These are phyloP conservation scores for Boulengeromyrus knoepffleri DNA, from an alignment of 2,113 vertebrate species.

Conservation along the genomic window DNA sequence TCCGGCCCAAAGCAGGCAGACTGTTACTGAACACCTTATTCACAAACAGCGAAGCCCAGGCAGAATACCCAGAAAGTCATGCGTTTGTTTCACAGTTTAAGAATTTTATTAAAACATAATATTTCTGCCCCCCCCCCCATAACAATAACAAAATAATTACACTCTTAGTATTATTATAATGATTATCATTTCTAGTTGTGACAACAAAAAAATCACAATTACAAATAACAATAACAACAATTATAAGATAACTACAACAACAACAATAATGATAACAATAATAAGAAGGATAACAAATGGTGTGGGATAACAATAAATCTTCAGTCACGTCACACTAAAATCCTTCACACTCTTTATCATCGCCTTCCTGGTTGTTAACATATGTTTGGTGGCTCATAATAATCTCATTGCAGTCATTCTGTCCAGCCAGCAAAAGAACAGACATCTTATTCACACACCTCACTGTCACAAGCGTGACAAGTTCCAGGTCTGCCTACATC, in stretches of 20 bases:
- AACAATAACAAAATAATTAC: conserved; percentile 8
- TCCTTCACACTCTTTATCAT: background rate
- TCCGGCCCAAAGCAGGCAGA: background rate
- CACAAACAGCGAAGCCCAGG: background rate
- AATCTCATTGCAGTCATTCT: background rate
- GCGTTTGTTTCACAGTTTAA: background rate
- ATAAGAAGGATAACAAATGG: conserved; percentile 17
- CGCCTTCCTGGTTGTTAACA: background rate
- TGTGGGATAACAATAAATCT: background rate
- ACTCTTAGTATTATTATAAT: background rate
- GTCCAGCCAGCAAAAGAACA: background rate
- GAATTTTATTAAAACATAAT: conserved; percentile 19
- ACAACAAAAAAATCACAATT: conserved; percentile 19
- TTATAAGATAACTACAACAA: background rate
- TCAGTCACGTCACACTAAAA: background rate
- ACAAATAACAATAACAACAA: background rate
- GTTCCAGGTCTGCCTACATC: background rate
- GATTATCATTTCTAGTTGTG: background rate
- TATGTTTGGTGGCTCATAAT: background rate
- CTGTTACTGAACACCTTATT: background rate
- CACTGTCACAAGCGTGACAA: background rate
- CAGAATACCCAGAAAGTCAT: background rate
- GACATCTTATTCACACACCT: background rate
- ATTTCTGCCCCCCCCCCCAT: background rate
- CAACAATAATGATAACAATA: conserved; percentile 20